phyloP scores from a whole-genome alignment of 1,140 invertebrate species.

The Lethrus apterus region DNA sequence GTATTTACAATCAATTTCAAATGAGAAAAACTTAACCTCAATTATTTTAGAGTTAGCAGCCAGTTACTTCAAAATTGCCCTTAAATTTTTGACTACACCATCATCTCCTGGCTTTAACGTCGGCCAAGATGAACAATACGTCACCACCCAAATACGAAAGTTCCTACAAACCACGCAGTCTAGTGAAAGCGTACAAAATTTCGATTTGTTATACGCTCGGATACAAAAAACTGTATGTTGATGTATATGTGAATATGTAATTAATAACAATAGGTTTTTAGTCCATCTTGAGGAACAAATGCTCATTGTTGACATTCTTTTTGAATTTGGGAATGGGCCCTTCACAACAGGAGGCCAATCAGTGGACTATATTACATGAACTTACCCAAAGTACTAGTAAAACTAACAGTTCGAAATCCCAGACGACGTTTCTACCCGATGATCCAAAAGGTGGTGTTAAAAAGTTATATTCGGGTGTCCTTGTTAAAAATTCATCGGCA shows the following conservation, averaged over 20 bases:
- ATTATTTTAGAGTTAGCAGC: constrained; percentile 25
- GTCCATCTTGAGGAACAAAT: constrained; percentile 18
- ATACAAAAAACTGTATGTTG: constrained; percentile 34
- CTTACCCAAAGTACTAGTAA: constrained; percentile 3
- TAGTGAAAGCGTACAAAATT: constrained; percentile 26
- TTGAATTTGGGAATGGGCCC: constrained; percentile 9
- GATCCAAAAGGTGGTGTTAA: constrained; percentile 20
- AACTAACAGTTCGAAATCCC: constrained; percentile 6
- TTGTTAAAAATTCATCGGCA: constrained; percentile 8
- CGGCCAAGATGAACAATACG: constrained; percentile 25
- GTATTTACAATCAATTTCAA: constrained; percentile 18
- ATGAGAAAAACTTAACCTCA: not conserved
- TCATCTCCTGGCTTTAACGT: no score
- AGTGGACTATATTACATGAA: constrained; percentile 15
- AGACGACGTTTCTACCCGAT: constrained; percentile 21
- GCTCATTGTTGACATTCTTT: constrained; percentile 16
- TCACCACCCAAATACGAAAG: constrained; percentile 28
- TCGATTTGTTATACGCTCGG: constrained; percentile 33
- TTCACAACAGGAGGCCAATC: not conserved
- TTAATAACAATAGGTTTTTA: constrained; percentile 9
- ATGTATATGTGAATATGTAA: constrained; percentile 2
- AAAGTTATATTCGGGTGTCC: constrained; percentile 20
- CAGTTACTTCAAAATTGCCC: constrained; percentile 31
- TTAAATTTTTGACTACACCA: constrained; percentile 26
- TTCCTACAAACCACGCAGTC: constrained; percentile 22